Conservation (phyloP, 1,140 invertebrate species). For the Drosophila bipectinata region DNA sequence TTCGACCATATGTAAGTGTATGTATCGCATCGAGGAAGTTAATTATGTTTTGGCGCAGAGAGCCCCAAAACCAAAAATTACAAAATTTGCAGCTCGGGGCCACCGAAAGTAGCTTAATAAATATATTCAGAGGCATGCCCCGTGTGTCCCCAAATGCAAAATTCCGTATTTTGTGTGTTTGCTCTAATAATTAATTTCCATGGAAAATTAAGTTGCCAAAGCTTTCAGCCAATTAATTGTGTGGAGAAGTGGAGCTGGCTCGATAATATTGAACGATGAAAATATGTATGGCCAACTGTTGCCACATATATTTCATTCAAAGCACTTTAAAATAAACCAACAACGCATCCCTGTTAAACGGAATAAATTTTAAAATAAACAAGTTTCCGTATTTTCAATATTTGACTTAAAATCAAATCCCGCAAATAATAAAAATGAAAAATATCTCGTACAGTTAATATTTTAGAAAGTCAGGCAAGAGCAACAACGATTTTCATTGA, state of each 20-base stretch:
- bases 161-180: conserved; percentile 31
- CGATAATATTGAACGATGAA: conserved; percentile 8
- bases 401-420: conserved; percentile 39
- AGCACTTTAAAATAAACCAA: conserved; percentile 16
- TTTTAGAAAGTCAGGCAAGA: conserved; percentile 1
- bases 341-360: neutral
- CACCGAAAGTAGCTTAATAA: conserved; percentile 23
- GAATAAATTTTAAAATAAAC: conserved; percentile 20
- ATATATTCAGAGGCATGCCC: conserved; percentile 47
- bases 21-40: conserved; percentile 34
- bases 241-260: neutral
- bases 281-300: conserved; percentile 6
- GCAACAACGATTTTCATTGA: conserved; percentile 35
- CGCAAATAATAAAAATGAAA: conserved; percentile 17
- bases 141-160: conserved; percentile 16
- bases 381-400: conserved; percentile 33
- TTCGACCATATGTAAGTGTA: conserved; percentile 6
- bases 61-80: conserved; percentile 23
- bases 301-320: conserved; percentile 9
- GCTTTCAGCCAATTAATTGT: conserved; percentile 44
- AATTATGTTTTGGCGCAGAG: conserved; percentile 43
- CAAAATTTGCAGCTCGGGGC: conserved; percentile 25
- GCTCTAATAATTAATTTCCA: conserved; percentile 48
- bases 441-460: conserved; percentile 41
- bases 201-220: conserved; percentile 47